phyloP scores from a whole-genome alignment of 2,888 invertebrate genomes.

The Nasonia oneida region DNA sequence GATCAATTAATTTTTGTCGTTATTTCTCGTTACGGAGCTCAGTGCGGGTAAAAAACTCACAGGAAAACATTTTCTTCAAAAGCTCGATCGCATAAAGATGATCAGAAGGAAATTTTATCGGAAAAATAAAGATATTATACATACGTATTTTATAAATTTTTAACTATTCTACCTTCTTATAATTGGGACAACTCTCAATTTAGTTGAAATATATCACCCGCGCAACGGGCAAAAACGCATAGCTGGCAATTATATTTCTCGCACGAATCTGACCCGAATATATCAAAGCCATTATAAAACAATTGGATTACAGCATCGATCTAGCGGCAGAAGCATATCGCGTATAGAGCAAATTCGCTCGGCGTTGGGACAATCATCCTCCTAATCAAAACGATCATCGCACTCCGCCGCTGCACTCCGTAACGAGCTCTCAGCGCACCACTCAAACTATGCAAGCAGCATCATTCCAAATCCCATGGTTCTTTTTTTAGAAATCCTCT shows the following conservation, averaged over 20 bases:
- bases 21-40: not conserved
- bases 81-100: too few species aligned
- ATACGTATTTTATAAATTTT: too few species aligned
- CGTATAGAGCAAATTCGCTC: not conserved
- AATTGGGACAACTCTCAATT: too few species aligned
- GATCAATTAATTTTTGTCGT: not conserved
- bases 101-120: too few species aligned
- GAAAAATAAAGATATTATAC: too few species aligned
- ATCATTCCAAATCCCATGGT: not conserved
- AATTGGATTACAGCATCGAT: not conserved
- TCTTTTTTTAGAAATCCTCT: not conserved
- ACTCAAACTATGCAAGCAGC: not conserved
- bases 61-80: too few species aligned
- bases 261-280: not conserved
- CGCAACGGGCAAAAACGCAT: too few species aligned
- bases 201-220: too few species aligned
- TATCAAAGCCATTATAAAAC: not conserved
- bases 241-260: too few species aligned
- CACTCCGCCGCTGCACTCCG: not conserved
- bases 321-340: not conserved
- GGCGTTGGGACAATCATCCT: not conserved
- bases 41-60: too few species aligned
- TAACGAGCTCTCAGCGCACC: not conserved
- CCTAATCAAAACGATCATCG: constrained; percentile 11
- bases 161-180: too few species aligned